A percentile compares a stretch with the other conserved stretches of the same genome.
phyloP scores from a whole-genome alignment of 92 coral and sea anemone genomes.

The Epizoanthus stellaris region DNA sequence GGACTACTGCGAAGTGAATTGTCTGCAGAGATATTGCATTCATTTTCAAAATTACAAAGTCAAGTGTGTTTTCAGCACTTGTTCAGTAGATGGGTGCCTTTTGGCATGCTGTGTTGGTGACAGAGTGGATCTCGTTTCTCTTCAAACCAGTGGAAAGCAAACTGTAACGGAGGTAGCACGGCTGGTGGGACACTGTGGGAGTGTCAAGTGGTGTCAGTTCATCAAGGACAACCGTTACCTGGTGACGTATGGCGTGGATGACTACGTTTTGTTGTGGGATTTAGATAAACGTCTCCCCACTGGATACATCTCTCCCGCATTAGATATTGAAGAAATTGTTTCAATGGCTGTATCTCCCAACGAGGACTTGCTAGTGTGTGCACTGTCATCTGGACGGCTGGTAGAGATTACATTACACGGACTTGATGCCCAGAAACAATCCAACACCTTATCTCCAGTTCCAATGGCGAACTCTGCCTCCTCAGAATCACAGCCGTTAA shows the following conservation, averaged over 20 bases:
- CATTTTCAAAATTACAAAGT: neutral
- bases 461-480: no score
- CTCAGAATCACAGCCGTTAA: no score
- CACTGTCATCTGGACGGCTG: no score
- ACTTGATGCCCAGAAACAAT: no score
- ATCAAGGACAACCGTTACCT: constrained; percentile 12
- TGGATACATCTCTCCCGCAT: neutral
- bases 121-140: no score
- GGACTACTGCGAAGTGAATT: neutral
- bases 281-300: neutral
- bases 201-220: constrained; percentile 21
- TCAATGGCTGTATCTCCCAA: constrained; percentile 5
- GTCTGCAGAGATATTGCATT: neutral
- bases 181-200: neutral
- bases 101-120: constrained; percentile 6
- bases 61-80: neutral
- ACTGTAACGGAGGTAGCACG: no score
- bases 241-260: neutral
- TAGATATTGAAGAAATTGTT: neutral
- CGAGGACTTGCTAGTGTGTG: no score
- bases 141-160: neutral
- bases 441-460: no score
- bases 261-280: constrained; percentile 1
- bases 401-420: no score
- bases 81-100: constrained; percentile 6